Base-by-base conservation (phyloP, 2,113 vertebrate species). In the Podarcis cretensis region DNA sequence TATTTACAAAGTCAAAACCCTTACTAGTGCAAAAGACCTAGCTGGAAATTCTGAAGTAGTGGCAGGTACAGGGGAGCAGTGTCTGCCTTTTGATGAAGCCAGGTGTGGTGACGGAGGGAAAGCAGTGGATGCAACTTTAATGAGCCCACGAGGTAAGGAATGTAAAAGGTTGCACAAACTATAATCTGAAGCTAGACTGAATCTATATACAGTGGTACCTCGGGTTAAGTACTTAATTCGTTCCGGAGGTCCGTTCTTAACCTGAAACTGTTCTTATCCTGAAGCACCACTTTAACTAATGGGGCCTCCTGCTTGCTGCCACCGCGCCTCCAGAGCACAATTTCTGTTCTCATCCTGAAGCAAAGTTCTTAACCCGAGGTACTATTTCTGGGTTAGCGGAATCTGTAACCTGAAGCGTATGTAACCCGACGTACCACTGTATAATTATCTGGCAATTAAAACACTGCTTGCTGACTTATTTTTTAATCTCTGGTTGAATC, bases 51-150 rank as follows among this genome's bases (percentile, higher is more conserved):
- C 98, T 0, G 99, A 99, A 94, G 98, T 99, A 73, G 98, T 99
- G 82, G 99, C 99, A 1, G 99, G 99, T 76, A 99, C 99, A 0
- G 99, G 99, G 82, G 99, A 99, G 94, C 99, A 99, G 87, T 99
- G 99, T 88, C 95, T 99, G 94, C 99, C 99, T 69, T 99, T 99
- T 30, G 99, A 99, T 1, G 99, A 99, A 90, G 97, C 97, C 92
- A 98, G 98, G 94, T 99, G 99, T 16, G 99, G 99, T 12, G 99
- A 99, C 1, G 99, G 99, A 63, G 99, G 99, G 59, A 99, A 99
- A 96, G 99, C 99, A 3, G 98, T 99, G 86, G 98, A 99, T 12
- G 99, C 99, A 20, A 99, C 99, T 1, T 97, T 99, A 40, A 99
- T 99, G 98, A 99, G 98, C 95, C 99, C 99, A 12, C 97, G 99